Evolutionary conservation across 2,113 vertebrate genomes (phyloP), one percentile per base, ranked within the genome.

Genomic region (Indri indri): DNA sequence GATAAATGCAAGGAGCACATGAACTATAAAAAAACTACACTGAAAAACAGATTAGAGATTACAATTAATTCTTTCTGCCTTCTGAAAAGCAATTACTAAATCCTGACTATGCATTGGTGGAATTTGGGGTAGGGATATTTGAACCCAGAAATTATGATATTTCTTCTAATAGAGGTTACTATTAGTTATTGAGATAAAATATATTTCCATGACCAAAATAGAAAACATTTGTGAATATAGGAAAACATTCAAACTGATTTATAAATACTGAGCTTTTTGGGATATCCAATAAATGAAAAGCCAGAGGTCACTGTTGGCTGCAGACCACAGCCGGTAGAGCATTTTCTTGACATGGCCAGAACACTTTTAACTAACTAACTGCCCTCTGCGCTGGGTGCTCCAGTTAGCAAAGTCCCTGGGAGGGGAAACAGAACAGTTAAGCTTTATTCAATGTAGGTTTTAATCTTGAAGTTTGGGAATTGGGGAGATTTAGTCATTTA

Each of bases 401-500:
- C 4, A 27, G 71, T 73, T 30, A 91, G 45, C 66, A 82, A 90
- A 83, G 74, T 63, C 86, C 74, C 68, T 8, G 22, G 25, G 74
- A 81, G 77, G 59, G 4, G 40, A 61, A 83, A 70, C 40, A 50
- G 81, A 94, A 96, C 80, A 96, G 96, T 82, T 90, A 63, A 73
- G 95, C 81, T 96, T 97, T 97, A 94, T 96, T 91, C 68, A 27
- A 30, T 12, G 76, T 81, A 73, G 65, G 68, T 93, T 90, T 97
- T 94, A 93, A 96, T 95, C 95, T 90, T 87, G 80, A 95, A 95
- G 87, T 95, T 89, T 1, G 3, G 89, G 96, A 97, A 84, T 68
- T 92, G 93, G 97, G 95, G 87, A 95, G 89, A 93, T 77, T 95
- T 97, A 97, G 97, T 97, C 97, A 97, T 95, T 97, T 97, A 94